Evolutionary conservation across 2,888 invertebrate species (phyloP), one percentile per base, ranked within the genome.

Genomic region (Poecilus cupreus): DNA sequence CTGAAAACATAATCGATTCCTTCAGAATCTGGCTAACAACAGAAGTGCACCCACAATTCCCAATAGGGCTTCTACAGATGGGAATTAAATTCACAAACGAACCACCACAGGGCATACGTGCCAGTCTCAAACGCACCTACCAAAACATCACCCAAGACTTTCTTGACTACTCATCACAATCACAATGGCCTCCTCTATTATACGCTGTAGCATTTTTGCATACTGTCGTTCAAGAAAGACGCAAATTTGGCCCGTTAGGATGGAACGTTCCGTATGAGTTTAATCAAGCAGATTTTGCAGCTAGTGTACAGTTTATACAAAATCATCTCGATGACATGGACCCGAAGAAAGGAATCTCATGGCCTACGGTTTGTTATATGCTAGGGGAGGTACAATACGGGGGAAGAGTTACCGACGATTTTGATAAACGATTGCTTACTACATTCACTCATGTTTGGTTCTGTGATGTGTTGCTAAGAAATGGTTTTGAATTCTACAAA

Each of bases 221-320:
- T 86, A 98, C 98, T 0, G 96, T 98, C 26, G 95, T 98, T 0
- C 98, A 98, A 89, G 98, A 98, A 88, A 91, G 98, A 83, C 91
- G 98, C 83, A 98, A 98, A 90, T 98, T 98, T 87, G 98, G 98
- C 0, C 97, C 98, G 0, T 92, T 98, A 11, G 98, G 98, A 6
- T 98, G 98, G 98, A 98, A 98, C 88, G 92, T 98, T 83, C 97
- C 98, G 0, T 98, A 98, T 86, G 98, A 98, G 89, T 98, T 98
- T 88, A 97, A 97, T 90, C 98, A 98, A 90, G 96, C 98, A 0
- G 98, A 98, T 88, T 98, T 98, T 87, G 96, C 96, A 1, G 97
- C 98, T 1, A 96, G 98, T 82, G 96, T 98, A 0, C 98, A 98
- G 88, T 98, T 98, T 88, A 93, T 98, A 82, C 98, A 98, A 88